Percentiles rank a stretch among this genome's conserved stretches.
Evolutionary conservation across 2,888 invertebrate genomes (phyloP).

Genomic region (Zygothrica quintamaculata): DNA sequence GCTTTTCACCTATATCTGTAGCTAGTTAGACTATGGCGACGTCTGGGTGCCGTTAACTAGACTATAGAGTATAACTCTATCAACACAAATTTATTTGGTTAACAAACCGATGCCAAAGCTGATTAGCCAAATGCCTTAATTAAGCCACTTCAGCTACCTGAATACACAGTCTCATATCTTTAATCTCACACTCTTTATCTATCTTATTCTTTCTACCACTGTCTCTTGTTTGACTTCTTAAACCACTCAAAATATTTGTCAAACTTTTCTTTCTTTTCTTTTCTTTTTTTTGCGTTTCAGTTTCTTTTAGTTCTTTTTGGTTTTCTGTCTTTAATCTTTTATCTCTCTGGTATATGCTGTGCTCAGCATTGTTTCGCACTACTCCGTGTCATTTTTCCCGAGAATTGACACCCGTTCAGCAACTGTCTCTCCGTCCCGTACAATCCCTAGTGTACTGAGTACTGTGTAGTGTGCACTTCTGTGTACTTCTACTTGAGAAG

Average conservation of each 20-base stretch:
- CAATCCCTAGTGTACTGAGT: too few species aligned
- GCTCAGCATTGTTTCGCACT: constrained; percentile 40
- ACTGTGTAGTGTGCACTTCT: constrained; percentile 43
- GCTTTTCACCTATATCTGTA: too few species aligned
- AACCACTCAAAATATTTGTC: constrained; percentile 32
- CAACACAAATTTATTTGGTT: too few species aligned
- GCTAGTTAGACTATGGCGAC: constrained; percentile 58
- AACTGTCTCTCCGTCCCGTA: too few species aligned
- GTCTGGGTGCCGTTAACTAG: constrained; percentile 42
- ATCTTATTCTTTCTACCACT: too few species aligned
- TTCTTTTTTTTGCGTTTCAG: constrained; percentile 19
- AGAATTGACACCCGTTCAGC: constrained; percentile 67
- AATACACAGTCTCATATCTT: constrained; percentile 21
- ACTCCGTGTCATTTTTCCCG: constrained; percentile 64
- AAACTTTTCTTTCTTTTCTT: constrained; percentile 63
- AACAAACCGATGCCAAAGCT: constrained; percentile 53
- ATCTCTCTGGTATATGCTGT: constrained; percentile 25
- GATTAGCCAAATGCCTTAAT: constrained; percentile 72
- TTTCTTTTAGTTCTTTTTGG: background rate
- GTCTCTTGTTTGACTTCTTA: constrained; percentile 36
- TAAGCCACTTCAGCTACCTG: constrained; percentile 66
- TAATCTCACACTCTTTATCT: constrained; percentile 2
- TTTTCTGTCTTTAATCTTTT: constrained; percentile 8
- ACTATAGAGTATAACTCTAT: background rate
- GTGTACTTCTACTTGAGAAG: constrained; percentile 4